Evolutionary conservation across 1,140 invertebrate genomes (phyloP).

Genomic region (Drosophila eugracilis): DNA sequence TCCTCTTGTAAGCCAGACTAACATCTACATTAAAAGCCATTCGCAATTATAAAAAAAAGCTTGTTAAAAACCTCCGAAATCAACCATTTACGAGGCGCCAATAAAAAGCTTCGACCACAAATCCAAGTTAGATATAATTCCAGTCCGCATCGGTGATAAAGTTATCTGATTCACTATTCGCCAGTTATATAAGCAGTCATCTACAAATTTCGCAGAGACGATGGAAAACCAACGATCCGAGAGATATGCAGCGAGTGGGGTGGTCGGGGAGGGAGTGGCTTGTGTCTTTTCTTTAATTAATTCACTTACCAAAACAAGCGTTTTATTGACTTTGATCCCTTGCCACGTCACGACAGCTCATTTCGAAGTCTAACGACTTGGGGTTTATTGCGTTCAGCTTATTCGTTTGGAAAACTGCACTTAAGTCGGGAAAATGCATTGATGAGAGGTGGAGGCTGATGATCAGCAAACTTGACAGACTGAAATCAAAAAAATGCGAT

Average conservation of each 20-base stretch:
- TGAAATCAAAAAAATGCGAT: slow-evolving; percentile 62
- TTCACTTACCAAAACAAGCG: slow-evolving; percentile 70
- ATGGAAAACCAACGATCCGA: slow-evolving; percentile 31
- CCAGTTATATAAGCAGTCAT: slow-evolving; percentile 32
- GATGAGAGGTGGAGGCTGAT: slow-evolving; percentile 39
- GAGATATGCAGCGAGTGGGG: slow-evolving; percentile 8
- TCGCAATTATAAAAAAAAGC: slow-evolving; percentile 1
- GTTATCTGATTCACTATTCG: slow-evolving; percentile 35
- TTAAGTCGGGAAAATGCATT: slow-evolving; percentile 44
- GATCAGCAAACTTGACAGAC: slow-evolving; percentile 60
- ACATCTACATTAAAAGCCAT: too few relatives aligned
- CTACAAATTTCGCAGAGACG: slow-evolving; percentile 21
- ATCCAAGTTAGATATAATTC: slow-evolving; percentile 4
- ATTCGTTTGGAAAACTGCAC: slow-evolving; percentile 64
- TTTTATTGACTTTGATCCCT: slow-evolving; percentile 64
- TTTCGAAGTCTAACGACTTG: slow-evolving; percentile 39
- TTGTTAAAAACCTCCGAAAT: background rate
- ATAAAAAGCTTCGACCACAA: slow-evolving; percentile 1
- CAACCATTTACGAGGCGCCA: background rate
- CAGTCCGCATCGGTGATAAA: slow-evolving; percentile 21
- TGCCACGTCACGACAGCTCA: slow-evolving; percentile 44
- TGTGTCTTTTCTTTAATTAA: slow-evolving; percentile 57
- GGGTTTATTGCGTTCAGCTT: slow-evolving; percentile 21
- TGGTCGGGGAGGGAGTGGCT: slow-evolving; percentile 1
- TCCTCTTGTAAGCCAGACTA: background rate